Base-by-base conservation (phyloP, 1,140 invertebrate species). In the Cydia fagiglandana region DNA sequence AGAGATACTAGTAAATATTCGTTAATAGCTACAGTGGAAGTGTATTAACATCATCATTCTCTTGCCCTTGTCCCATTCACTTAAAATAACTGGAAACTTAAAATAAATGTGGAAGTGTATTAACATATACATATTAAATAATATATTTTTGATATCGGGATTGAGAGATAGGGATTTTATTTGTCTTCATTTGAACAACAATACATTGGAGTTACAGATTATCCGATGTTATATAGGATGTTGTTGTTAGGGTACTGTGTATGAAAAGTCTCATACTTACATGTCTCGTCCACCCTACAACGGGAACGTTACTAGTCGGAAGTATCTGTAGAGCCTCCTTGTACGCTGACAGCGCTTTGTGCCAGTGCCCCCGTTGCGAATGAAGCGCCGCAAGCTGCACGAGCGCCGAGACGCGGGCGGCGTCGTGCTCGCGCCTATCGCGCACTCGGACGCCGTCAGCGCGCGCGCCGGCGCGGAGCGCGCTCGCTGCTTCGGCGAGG, bases 371-470 rank as follows among this genome's bases (percentile, higher is more conserved):
- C 83, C 98, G 95, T 83, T 99, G 98, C 15, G 97, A 97, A 84
- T 98, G 97, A 30, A 99, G 94, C 28, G 97, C 95, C 6, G 98
- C 98, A 77, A 99, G 94, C 88, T 99, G 98, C 76, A 99, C 96
- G 13, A 99, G 94, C 4, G 98, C 97, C 4, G 98, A 98, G 47
- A 98, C 96, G 80, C 97, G 95, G 0, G 98, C 98, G 56, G 95
- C 95, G 83, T 98, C 97, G 90, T 99, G 98, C 50, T 97, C 96
- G 73, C 96, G 94, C 30, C 97, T 96, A 91, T 99, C 98, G 81
- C 98, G 97, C 4, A 99, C 94, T 3, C 96, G 96, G 2, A 96
- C 95, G 0, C 97, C 97, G 82, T 98, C 97, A 45, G 99, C 94
- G 45, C 95, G 95, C 7, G 97, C 95, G 80, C 97, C 98, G 73